Conservation (phyloP, 35 echinoderm and acorn worm species). For the Acanthaster planci region DNA sequence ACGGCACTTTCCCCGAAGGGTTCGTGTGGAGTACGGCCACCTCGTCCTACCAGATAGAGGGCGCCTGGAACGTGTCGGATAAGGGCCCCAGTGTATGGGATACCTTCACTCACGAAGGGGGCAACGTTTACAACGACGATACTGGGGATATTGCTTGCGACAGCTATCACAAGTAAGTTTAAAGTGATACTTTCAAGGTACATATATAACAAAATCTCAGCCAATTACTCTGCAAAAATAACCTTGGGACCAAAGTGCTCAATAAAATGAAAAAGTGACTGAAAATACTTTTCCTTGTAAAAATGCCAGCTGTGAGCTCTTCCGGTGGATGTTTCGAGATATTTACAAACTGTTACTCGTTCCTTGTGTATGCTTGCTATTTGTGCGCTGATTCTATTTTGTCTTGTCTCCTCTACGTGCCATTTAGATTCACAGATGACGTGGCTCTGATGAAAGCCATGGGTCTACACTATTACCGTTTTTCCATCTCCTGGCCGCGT, state of each 20-base stretch:
- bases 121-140: slow-evolving; percentile 50
- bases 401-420: background rate
- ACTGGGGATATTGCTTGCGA: slow-evolving; percentile 75
- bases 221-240: too few species aligned
- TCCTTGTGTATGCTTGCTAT: background rate
- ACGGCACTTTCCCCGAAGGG: slow-evolving; percentile 70
- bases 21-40: slow-evolving; percentile 72
- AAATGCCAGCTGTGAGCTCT: too few species aligned
- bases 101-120: slow-evolving; percentile 70
- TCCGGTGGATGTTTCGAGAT: too few species aligned
- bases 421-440: slow-evolving; percentile 67
- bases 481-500: slow-evolving; percentile 79
- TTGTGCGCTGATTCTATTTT: background rate
- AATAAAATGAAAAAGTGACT: too few species aligned
- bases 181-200: too few species aligned
- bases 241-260: too few species aligned
- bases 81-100: slow-evolving; percentile 82
- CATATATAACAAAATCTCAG: too few species aligned
- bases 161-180: slow-evolving; percentile 69
- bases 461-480: slow-evolving; percentile 69
- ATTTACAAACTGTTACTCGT: too few species aligned
- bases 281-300: too few species aligned
- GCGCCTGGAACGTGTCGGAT: slow-evolving; percentile 61
- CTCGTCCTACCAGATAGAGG: slow-evolving; percentile 88
- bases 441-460: slow-evolving; percentile 64